These are phyloP conservation scores for Aphodius granarius DNA, from an alignment of 2,888 invertebrate genomes.

Conservation along the genomic window DNA sequence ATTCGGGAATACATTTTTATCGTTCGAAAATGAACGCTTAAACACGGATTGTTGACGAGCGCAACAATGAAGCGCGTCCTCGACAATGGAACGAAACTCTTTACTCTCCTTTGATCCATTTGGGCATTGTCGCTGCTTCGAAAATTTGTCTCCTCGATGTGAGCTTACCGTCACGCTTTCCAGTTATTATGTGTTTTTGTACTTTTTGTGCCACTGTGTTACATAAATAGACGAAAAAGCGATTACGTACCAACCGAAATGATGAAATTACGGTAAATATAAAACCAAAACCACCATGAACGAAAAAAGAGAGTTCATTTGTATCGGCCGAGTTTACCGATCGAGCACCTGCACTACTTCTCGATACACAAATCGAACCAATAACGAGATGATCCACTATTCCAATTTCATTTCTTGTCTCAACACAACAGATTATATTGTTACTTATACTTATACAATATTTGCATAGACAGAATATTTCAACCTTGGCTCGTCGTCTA, in stretches of 20 bases:
- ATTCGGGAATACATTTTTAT: conserved; percentile 14
- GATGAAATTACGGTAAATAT: conserved; percentile 10
- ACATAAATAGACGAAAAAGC: conserved; percentile 11
- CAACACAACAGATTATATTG: neutral
- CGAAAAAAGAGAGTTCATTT: neutral
- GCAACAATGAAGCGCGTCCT: neutral
- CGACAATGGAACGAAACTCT: neutral
- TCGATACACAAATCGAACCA: neutral
- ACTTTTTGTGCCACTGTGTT: conserved; percentile 4
- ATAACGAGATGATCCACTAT: neutral
- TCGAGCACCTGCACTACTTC: neutral
- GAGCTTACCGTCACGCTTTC: conserved; percentile 15
- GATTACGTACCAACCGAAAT: conserved; percentile 2
- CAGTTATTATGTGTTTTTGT: conserved; percentile 8
- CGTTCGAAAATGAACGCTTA: neutral
- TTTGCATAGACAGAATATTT: too few relatives aligned
- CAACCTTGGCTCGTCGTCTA: too few relatives aligned
- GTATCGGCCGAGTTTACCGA: neutral
- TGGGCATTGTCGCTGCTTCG: neutral
- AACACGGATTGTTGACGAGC: neutral
- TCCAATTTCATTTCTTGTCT: neutral
- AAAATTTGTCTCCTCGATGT: conserved; percentile 13
- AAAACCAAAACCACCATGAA: neutral
- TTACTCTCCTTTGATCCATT: neutral
- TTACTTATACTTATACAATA: neutral